Percentiles rank a stretch among this genome's conserved stretches.
These are phyloP conservation scores for Mercenaria mercenaria DNA, from an alignment of 1,140 invertebrate species.

Conservation along the genomic window DNA sequence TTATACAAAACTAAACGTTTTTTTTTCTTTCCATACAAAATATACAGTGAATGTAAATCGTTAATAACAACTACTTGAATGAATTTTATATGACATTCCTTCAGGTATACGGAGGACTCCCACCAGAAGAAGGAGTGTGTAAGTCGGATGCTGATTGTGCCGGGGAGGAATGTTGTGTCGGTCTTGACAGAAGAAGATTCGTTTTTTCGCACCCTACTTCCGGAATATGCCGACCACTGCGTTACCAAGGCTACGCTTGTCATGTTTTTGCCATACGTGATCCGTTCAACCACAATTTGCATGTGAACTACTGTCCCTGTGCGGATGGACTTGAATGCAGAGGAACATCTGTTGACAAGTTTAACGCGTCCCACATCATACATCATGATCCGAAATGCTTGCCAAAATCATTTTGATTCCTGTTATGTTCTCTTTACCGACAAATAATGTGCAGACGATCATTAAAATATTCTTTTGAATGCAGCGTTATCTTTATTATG, in stretches of 20 bases:
- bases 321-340: conserved; percentile 56
- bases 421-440: too few species aligned
- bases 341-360: conserved; percentile 43
- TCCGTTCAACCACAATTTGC: conserved; percentile 36
- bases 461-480: too few species aligned
- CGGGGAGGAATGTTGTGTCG: conserved; percentile 54
- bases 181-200: conserved; percentile 24
- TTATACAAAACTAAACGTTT: too few species aligned
- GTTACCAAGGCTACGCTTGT: conserved; percentile 54
- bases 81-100: too few species aligned
- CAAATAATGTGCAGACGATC: too few species aligned
- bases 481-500: too few species aligned
- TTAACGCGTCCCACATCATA: conserved; percentile 18
- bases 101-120: conserved; percentile 3
- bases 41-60: too few species aligned
- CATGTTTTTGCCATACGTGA: conserved; percentile 53
- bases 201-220: conserved; percentile 11
- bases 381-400: conserved; percentile 63
- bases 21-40: too few species aligned
- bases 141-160: conserved; percentile 56
- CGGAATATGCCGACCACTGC: conserved; percentile 52
- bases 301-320: conserved; percentile 62
- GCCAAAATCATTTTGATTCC: background rate
- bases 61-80: too few species aligned
- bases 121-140: conserved; percentile 54